Base-by-base conservation (phyloP, 2,888 invertebrate genomes). In the Polyommatus icarus region DNA sequence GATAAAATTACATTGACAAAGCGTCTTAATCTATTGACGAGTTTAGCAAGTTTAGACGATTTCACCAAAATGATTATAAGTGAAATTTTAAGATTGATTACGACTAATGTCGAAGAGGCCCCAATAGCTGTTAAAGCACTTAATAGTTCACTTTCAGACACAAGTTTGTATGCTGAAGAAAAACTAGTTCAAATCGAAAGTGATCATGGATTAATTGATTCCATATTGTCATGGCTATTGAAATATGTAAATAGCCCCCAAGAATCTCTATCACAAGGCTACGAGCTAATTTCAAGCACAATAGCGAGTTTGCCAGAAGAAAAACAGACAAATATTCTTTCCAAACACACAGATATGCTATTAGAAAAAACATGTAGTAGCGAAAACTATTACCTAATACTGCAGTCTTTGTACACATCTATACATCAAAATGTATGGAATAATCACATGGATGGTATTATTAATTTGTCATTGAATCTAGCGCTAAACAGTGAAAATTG, bases 351-450 rank as follows among this genome's bases (percentile, higher is more conserved):
- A 6, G 71, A 81, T 2, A 78, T 79, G n/a, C 82, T 94, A 46
- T 80, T 91, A 80, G 84, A 86, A 0, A 85, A 87, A 78, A 88
- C 90, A 80, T 83, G 85, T 18, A 84, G 78, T 0, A 86, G 92
- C 46, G 87, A 90, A 32, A 77, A 81, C 2, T 87, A 90, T 80
- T 90, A 94, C 78, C 82, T 93, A 20, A 82, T 95, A 3, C 80
- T 95, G 73, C 95, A 95, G 85, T 94, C 95, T 81, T 83, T 96
- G 77, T 91, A 95, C 77, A 90, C 89, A 79, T 91, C 95, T 1
- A 81, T 95, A 32, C 90, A 90, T 76, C 88, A 87, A 81, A 89
- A 87, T 78, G 84, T 95, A 1, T 84, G 89, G 77, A 85, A 91
- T 81, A 80, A 85, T 1, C 83, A 84, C 76, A 89, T 88, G 79